Conservation (phyloP, 2,888 invertebrate genomes). For the Leptura quadrifasciata region DNA sequence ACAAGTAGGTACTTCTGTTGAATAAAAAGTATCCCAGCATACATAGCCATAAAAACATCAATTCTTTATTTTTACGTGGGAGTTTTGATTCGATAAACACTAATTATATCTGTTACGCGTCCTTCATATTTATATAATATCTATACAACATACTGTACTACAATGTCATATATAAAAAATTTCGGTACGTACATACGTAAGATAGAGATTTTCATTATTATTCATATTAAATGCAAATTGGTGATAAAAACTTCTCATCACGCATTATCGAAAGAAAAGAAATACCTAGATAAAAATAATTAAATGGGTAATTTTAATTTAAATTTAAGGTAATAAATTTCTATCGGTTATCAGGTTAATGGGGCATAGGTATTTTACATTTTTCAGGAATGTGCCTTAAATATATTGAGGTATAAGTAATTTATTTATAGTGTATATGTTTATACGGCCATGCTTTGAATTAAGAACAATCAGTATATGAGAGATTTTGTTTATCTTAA, state of each 20-base stretch:
- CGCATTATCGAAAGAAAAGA: neutral
- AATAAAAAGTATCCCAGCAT: neutral
- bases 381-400: neutral
- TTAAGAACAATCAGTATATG: conserved; percentile 8
- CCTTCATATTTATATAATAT: conserved; percentile 7
- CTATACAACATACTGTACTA: neutral
- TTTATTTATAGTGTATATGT: neutral
- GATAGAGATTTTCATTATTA: neutral
- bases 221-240: neutral
- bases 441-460: neutral
- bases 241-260: neutral
- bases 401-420: neutral
- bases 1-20: neutral
- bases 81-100: neutral
- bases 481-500: conserved; percentile 17
- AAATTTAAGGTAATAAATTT: no score
- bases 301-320: neutral
- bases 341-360: no score
- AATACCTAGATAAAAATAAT: neutral
- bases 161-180: neutral
- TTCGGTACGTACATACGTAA: neutral
- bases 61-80: neutral
- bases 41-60: conserved; percentile 4
- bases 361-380: neutral
- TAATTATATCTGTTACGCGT: neutral